phyloP scores from a whole-genome alignment of 2,113 vertebrate species.

The Passer domesticus region DNA sequence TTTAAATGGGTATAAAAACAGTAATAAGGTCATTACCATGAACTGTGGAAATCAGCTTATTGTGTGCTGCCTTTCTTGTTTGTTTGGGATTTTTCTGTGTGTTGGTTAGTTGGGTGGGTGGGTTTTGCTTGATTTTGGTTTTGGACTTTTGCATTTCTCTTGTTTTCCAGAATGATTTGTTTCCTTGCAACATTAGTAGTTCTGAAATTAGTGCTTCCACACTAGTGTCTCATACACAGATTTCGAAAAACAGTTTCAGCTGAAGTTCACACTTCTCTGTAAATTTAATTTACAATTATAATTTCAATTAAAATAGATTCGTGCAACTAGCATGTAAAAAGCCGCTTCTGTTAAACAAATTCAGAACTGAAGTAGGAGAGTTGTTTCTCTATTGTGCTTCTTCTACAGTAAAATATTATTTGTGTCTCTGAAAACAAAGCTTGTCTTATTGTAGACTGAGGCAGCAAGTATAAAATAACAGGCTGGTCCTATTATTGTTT shows the following conservation, averaged over 20 bases:
- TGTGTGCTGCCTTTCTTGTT: background rate
- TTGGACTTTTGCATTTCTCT: background rate
- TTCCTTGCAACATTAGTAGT: background rate
- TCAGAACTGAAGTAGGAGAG: background rate
- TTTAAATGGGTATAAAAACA: background rate
- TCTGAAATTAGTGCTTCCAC: background rate
- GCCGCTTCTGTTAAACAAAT: background rate
- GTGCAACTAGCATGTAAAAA: background rate
- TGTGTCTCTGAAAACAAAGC: background rate
- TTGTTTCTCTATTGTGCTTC: background rate
- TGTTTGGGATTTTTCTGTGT: background rate
- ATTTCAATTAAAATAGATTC: background rate
- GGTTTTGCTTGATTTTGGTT: background rate
- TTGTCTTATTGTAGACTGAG: background rate
- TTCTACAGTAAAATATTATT: background rate
- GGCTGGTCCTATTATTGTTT: background rate
- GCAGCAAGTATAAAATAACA: background rate
- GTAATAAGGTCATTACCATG: background rate
- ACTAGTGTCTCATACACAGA: background rate
- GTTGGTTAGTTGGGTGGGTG: background rate
- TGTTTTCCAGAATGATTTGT: background rate
- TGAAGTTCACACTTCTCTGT: background rate
- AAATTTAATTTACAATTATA: background rate
- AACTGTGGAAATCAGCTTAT: background rate
- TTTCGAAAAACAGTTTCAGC: background rate